These are phyloP conservation scores for Lycorma delicatula DNA, from an alignment of 1,140 invertebrate species.

Conservation along the genomic window DNA sequence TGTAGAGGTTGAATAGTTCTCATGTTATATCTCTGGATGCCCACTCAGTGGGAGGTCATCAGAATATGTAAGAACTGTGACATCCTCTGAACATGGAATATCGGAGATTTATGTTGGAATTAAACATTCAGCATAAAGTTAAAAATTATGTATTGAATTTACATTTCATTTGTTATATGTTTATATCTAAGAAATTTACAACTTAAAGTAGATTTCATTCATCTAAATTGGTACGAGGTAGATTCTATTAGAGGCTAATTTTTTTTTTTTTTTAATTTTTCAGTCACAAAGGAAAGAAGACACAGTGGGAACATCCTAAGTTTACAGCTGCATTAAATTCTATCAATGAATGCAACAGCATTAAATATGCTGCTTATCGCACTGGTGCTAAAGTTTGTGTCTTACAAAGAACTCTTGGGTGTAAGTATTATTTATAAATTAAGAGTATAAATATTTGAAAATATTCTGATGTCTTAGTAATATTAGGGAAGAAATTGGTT, in stretches of 20 bases:
- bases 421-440: slow-evolving; percentile 42
- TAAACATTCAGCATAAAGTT: no score
- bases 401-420: slow-evolving; percentile 54
- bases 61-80: no score
- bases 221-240: background rate
- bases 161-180: background rate
- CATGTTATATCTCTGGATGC: no score
- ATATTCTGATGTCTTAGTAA: no score
- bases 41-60: no score
- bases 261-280: background rate
- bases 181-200: background rate
- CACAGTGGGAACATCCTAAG: slow-evolving; percentile 21
- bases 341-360: slow-evolving; percentile 59
- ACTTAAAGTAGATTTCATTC: background rate
- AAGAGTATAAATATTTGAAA: no score
- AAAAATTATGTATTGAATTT: background rate
- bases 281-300: slow-evolving; percentile 15
- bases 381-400: slow-evolving; percentile 69
- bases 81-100: no score
- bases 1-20: no score
- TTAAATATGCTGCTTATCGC: slow-evolving; percentile 71
- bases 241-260: no score
- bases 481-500: no score
- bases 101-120: no score
- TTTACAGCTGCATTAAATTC: slow-evolving; percentile 13